phyloP scores from a whole-genome alignment of 2,797 vertebrate species.

The Ispidina picta region DNA sequence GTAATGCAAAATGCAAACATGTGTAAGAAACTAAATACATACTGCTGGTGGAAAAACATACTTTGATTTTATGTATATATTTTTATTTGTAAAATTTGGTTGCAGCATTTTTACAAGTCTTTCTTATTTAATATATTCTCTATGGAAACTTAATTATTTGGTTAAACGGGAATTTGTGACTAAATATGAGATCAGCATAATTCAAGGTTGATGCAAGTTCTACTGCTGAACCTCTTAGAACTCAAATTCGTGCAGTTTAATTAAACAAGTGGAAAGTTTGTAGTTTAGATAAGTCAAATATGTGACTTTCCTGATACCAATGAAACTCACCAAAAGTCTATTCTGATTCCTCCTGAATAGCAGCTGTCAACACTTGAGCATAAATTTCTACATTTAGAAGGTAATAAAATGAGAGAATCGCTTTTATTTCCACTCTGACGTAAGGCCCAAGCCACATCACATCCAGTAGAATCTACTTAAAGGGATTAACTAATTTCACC shows the following conservation, averaged over 20 bases:
- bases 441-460: neutral
- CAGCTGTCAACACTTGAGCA: neutral
- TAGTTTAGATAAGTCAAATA: neutral
- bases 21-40: neutral
- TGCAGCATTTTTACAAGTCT: neutral
- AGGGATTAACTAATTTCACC: neutral
- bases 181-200: neutral
- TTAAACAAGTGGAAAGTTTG: neutral
- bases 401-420: neutral
- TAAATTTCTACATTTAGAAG: neutral
- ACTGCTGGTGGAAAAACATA: neutral
- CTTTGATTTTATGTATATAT: neutral
- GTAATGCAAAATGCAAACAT: neutral
- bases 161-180: neutral
- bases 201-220: neutral
- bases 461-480: neutral
- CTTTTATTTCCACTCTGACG: neutral
- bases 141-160: neutral
- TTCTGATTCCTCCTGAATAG: slow-evolving; percentile 11
- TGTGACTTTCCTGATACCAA: neutral
- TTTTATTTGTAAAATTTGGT: neutral
- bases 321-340: neutral
- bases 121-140: neutral
- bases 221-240: neutral
- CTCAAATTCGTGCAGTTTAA: neutral